Conservation (phyloP, 2,113 vertebrate genomes). For the Gallinago undulata region DNA sequence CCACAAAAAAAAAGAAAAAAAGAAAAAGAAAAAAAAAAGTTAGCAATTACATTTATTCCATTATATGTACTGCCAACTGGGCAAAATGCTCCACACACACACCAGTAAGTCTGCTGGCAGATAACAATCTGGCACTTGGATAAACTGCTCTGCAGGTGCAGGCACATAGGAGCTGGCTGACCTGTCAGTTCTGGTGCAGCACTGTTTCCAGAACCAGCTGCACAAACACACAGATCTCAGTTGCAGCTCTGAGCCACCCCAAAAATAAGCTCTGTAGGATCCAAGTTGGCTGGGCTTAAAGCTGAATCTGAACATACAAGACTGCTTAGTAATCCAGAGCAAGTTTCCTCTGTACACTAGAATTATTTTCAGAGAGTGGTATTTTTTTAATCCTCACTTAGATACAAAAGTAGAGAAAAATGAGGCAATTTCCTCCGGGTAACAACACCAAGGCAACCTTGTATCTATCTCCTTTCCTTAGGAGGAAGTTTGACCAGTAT, state of each 20-base stretch:
- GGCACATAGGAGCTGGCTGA: not conserved
- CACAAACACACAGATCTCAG: not conserved
- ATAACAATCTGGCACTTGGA: not conserved
- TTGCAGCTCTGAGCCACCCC: not conserved
- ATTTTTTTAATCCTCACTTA: not conserved
- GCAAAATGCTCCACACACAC: not conserved
- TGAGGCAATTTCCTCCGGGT: not conserved
- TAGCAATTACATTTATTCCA: not conserved
- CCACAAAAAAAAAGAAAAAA: too few species aligned
- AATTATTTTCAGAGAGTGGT: not conserved
- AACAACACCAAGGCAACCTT: not conserved
- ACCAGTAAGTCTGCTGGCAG: not conserved
- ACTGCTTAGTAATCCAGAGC: not conserved
- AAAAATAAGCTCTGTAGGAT: not conserved
- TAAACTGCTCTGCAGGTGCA: not conserved
- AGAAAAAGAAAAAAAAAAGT: not conserved
- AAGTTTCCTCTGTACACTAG: not conserved
- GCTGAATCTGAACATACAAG: not conserved
- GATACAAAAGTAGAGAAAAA: not conserved
- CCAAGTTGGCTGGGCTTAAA: not conserved
- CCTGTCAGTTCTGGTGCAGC: not conserved
- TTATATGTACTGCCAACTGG: not conserved
- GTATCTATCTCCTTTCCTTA: not conserved
- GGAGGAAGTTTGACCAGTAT: accelerated
- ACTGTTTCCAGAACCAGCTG: slow-evolving; percentile 16